Evolutionary conservation across 2,113 vertebrate species (phyloP), one percentile per base, ranked within the genome.

Genomic region (Cynoglossus semilaevis): DNA sequence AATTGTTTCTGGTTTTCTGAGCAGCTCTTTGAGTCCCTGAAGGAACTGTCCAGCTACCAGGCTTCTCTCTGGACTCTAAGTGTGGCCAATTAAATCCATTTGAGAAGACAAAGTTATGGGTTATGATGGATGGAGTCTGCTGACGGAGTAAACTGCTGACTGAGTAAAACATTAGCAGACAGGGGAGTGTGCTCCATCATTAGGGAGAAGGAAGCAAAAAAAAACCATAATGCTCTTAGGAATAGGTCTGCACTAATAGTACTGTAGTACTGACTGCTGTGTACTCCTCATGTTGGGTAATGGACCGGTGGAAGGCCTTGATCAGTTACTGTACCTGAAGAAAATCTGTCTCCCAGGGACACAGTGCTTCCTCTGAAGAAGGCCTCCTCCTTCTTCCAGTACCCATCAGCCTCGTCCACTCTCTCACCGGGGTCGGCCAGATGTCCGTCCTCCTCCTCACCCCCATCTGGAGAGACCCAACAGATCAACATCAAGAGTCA

Each of bases 331-430:
- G 1, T 83, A 96, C 94, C 94, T 92, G 91, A 83, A 18, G 88
- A 85, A 69, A 92, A 92, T 67, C 80, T 86, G 49, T 94, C 90
- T 45, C 88, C 80, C 54, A 91, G 77, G 44, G 91, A 90, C 41
- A 87, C 63, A 0, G 68, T 87, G 43, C 87, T 90, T 38, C 84
- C 81, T 77, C 71, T 67, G 13, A 82, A 68, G 47, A 88, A 84
- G 15, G 86, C 78, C 49, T 86, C 85, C 60, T 89, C 90, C 78
- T 74, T 89, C 74, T 81, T 90, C 91, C 90, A 92, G 86, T 89
- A 89, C 72, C 67, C 88, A 47, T 84, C 85, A 7, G 78, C 49
- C 63, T 88, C 90, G 58, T 34, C 60, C 17, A 51, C 83, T 38
- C 70, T 85, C 44, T 85, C 83, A 42, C 67, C 76, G 34, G 81